Evolutionary conservation across 2,113 vertebrate genomes (phyloP).

Genomic region (Acanthisitta chloris): DNA sequence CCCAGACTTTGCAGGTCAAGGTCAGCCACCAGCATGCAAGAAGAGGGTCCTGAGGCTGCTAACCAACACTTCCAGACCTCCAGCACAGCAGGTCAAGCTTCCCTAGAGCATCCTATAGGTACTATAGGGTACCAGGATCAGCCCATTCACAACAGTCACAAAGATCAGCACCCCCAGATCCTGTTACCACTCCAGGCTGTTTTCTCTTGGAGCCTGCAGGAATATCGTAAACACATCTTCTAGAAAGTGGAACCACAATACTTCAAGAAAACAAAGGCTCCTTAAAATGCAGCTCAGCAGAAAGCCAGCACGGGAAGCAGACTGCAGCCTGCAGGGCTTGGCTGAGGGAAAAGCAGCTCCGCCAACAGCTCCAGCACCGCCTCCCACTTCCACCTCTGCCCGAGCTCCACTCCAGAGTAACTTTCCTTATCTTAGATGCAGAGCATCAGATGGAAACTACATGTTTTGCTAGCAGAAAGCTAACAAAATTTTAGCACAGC

Average conservation of each 20-base stretch:
- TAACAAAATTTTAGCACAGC: not conserved
- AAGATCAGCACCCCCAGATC: rapidly evolving
- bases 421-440: not conserved
- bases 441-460: not conserved
- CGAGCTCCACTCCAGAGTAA: not conserved
- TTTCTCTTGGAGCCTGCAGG: not conserved
- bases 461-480: not conserved
- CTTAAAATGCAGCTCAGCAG: not conserved
- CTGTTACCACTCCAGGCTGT: rapidly evolving
- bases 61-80: not conserved
- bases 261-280: not conserved
- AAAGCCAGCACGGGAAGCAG: not conserved
- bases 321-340: not conserved
- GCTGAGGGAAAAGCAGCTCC: not conserved
- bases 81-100: not conserved
- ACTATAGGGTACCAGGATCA: not conserved
- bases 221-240: not conserved
- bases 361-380: not conserved
- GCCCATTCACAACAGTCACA: rapidly evolving
- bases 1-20: not conserved
- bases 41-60: not conserved
- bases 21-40: not conserved
- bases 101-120: not conserved
- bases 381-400: not conserved
- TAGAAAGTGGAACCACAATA: not conserved